These are phyloP conservation scores for Gopherus evgoodei DNA, from an alignment of 2,113 vertebrate genomes.

Conservation along the genomic window DNA sequence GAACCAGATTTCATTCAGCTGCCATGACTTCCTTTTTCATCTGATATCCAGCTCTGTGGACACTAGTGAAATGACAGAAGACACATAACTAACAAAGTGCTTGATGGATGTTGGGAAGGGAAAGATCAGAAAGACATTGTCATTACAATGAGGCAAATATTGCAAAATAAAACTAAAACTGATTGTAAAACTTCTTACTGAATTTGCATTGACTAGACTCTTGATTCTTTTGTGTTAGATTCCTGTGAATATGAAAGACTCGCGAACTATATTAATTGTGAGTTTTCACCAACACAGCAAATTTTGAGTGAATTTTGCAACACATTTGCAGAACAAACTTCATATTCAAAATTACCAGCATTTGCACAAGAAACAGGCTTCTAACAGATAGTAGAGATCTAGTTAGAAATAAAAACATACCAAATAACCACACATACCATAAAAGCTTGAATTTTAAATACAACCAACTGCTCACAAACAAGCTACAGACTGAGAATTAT, in stretches of 20 bases:
- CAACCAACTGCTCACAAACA: not conserved
- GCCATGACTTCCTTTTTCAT: not conserved
- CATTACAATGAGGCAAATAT: not conserved
- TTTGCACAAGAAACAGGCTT: constrained; percentile 3
- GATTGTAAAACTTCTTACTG: not conserved
- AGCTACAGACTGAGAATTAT: not conserved
- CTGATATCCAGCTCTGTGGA: not conserved
- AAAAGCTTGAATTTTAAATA: not conserved
- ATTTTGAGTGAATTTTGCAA: constrained; percentile 14
- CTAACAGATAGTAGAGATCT: not conserved
- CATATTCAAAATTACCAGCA: constrained; percentile 21
- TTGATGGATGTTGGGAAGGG: not conserved
- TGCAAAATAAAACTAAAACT: not conserved
- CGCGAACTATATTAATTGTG: not conserved
- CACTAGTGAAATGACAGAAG: not conserved
- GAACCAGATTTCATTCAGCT: not conserved
- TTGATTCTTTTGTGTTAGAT: not conserved
- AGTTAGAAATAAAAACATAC: not conserved
- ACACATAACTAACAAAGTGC: not conserved
- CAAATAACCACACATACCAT: not conserved
- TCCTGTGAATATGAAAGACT: not conserved
- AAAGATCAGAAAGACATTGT: not conserved
- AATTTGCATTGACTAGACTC: constrained; percentile 11
- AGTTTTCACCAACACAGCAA: not conserved
- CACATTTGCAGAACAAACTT: not conserved